These are phyloP conservation scores for Thereva unica DNA, from an alignment of 2,888 invertebrate genomes.

Conservation along the genomic window DNA sequence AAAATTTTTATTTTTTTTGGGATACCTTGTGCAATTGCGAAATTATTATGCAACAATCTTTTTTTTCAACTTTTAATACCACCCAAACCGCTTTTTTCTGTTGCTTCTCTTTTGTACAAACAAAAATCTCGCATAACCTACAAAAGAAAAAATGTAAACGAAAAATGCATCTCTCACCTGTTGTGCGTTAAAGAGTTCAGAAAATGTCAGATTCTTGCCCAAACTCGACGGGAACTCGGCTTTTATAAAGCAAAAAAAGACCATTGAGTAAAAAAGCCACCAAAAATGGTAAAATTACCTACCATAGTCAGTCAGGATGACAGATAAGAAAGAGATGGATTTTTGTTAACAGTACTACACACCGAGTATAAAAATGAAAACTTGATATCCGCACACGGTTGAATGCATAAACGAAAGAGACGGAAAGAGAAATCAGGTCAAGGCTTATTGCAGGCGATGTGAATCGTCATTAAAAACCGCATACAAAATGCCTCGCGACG, in stretches of 20 bases:
- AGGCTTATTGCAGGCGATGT: slow-evolving; percentile 53
- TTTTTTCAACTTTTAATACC: too few relatives aligned
- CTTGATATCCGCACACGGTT: slow-evolving; percentile 21
- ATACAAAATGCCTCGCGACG: slow-evolving; percentile 17
- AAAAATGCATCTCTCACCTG: slow-evolving; percentile 23
- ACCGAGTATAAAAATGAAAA: slow-evolving; percentile 7
- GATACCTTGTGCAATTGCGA: too few relatives aligned
- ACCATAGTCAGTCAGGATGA: slow-evolving; percentile 7
- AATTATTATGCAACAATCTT: too few relatives aligned
- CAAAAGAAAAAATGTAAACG: not conserved
- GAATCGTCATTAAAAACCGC: slow-evolving; percentile 36
- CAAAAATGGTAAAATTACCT: slow-evolving; percentile 26
- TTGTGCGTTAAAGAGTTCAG: not conserved
- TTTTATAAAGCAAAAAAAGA: not conserved
- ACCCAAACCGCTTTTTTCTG: not conserved
- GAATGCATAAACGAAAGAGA: slow-evolving; percentile 51
- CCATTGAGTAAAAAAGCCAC: slow-evolving; percentile 25
- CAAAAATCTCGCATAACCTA: not conserved
- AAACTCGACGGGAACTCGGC: not conserved
- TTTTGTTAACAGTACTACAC: slow-evolving; percentile 9
- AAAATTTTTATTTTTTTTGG: not conserved
- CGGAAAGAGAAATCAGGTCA: slow-evolving; percentile 59
- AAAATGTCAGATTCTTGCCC: slow-evolving; percentile 20
- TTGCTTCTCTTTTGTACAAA: not conserved
- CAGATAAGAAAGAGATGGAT: not conserved